Base-by-base conservation (phyloP, 2,888 invertebrate species). In the Mylabris sibirica region DNA sequence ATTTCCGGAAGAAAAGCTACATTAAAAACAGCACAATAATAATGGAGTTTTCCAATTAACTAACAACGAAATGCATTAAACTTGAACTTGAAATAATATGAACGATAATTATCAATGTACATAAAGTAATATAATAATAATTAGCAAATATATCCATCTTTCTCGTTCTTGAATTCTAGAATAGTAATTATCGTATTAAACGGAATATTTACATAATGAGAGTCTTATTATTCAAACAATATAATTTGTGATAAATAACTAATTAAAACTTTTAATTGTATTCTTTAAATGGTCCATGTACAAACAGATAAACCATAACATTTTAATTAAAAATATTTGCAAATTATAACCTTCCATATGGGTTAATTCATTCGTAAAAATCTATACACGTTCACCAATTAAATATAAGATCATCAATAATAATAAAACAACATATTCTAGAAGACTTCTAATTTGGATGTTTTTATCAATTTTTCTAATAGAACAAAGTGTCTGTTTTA, bases 281-380 rank as follows among this genome's bases (percentile, higher is more conserved):
- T 24, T 8, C 53, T 53, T 53, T 53, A 53, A 53, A 53, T 53
- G 53, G 53, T 53, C 20, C 49, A 49, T 49, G 20, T 49, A 20
- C 20, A 20, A 49, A 49, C 20, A 49, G 20, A 9, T 6, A 49
- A 6, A 49, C 30, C 30, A 49, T 49, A 20, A 49, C 20, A 9
- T 11, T 22, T 20, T 9, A 49, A 20, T 20, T 20, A 11, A 49
- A 22, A 20, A 49, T 9, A 22, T 4, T 49, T 49, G 49, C 49
- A 20, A 49, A 49, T 49, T 49, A 49, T 20, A 20, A 49, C 49
- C 49, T 49, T 49, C 11, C 3, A 9, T n/a, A n/a, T 30, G 3
- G 20, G 11, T 20, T 9, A 20, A 20, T 49, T 49, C 1, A 17
- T 49, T 49, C 20, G 2, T 49, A 8, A 49, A 22, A 49, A 49